Conservation (phyloP, 2,888 invertebrate species). For the Heliconius sara region DNA sequence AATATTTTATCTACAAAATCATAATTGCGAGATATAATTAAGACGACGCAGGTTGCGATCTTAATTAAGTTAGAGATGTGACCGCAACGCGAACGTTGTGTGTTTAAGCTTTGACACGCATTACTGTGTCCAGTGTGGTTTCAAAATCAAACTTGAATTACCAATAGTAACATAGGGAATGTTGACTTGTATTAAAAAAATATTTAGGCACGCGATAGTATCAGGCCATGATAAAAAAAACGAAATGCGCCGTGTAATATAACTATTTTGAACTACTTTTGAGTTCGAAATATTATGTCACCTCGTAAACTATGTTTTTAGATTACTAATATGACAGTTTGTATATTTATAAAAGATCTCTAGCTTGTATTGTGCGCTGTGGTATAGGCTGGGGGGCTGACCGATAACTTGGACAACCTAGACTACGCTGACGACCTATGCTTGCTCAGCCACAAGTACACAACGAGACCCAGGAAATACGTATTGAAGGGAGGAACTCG, state of each 20-base stretch:
- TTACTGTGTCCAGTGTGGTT: background rate
- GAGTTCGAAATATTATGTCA: no score
- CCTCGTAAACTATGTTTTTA: no score
- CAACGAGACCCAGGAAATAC: background rate
- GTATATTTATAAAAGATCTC: no score
- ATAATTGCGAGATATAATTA: background rate
- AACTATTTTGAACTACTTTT: no score
- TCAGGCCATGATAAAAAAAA: no score
- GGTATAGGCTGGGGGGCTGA: no score
- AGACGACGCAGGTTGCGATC: background rate
- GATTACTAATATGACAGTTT: no score
- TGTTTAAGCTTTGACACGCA: slow-evolving; percentile 1
- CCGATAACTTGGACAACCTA: background rate
- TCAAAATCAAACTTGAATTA: background rate
- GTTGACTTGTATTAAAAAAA: no score
- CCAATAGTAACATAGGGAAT: background rate
- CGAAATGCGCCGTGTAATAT: no score
- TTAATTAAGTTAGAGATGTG: slow-evolving; percentile 13
- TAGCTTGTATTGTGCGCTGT: no score
- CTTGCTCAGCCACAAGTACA: background rate
- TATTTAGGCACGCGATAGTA: no score
- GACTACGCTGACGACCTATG: background rate
- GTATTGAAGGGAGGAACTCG: background rate
- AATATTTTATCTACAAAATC: background rate
- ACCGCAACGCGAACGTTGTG: background rate